Evolutionary conservation across 2,888 invertebrate species (phyloP).

Genomic region (Sesia apiformis): DNA sequence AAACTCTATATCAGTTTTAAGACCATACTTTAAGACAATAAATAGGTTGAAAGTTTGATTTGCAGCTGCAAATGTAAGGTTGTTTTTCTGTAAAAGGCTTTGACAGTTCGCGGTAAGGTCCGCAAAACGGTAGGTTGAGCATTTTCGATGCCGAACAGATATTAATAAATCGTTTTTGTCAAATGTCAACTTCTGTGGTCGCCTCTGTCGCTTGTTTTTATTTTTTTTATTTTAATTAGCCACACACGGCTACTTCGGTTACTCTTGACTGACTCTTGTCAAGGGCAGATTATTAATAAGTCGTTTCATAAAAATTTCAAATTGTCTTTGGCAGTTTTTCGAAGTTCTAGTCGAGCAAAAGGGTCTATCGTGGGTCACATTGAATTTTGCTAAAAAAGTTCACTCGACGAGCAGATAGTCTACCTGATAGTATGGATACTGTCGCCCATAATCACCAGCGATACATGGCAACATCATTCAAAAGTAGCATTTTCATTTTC

Average conservation of each 20-base stretch:
- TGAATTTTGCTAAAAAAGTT: no score
- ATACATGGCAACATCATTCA: no score
- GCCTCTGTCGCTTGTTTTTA: conserved; percentile 31
- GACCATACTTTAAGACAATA: conserved; percentile 4
- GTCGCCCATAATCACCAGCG: no score
- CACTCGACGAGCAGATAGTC: no score
- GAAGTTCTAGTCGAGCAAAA: no score
- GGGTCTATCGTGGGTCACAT: no score
- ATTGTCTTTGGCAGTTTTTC: no score
- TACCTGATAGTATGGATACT: no score
- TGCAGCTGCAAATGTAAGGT: conserved; percentile 10
- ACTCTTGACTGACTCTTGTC: conserved; percentile 16
- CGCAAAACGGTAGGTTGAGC: conserved; percentile 65
- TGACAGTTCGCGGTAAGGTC: conserved; percentile 70
- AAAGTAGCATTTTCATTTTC: no score
- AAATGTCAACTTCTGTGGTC: conserved; percentile 71
- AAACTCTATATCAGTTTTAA: conserved; percentile 6
- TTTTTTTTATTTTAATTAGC: conserved; percentile 14
- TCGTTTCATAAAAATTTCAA: no score
- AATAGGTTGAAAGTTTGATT: conserved; percentile 3
- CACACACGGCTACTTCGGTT: conserved; percentile 9
- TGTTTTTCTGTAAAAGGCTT: conserved; percentile 46
- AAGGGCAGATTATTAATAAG: conserved; percentile 14
- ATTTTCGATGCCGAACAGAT: conserved; percentile 61
- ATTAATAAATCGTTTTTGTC: conserved; percentile 61